These are phyloP conservation scores for Dysmachus trigonus DNA, from an alignment of 2,888 invertebrate genomes.

Conservation along the genomic window DNA sequence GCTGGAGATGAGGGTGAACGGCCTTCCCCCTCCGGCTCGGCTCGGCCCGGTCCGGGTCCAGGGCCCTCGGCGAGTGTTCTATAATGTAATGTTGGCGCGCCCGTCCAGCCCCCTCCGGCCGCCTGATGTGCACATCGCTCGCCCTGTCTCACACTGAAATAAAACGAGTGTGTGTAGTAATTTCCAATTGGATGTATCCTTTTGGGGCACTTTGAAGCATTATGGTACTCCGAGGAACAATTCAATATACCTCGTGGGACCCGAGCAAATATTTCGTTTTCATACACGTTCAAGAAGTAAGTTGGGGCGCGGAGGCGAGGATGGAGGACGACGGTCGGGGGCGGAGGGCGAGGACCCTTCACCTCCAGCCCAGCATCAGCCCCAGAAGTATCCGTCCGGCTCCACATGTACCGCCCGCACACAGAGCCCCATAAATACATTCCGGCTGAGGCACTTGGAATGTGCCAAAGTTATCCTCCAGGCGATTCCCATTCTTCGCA, in stretches of 20 bases:
- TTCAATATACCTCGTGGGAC: constrained; percentile 59
- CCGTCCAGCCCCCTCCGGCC: neutral
- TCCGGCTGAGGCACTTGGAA: constrained; percentile 45
- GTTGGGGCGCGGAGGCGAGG: neutral
- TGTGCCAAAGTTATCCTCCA: constrained; percentile 47
- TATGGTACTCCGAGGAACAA: constrained; percentile 65
- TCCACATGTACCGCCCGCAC: constrained; percentile 32
- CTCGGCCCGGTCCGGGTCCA: constrained; percentile 2
- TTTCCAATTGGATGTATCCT: constrained; percentile 62
- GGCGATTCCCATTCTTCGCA: constrained; percentile 47
- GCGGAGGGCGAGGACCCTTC: neutral
- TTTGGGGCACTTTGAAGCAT: constrained; percentile 61
- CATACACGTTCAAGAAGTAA: constrained; percentile 46
- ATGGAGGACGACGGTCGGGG: neutral
- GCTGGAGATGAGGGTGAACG: constrained; percentile 8
- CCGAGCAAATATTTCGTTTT: constrained; percentile 49
- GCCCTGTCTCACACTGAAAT: constrained; percentile 35
- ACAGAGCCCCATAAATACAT: constrained; percentile 47
- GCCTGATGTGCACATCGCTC: constrained; percentile 31
- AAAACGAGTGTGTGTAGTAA: constrained; percentile 54
- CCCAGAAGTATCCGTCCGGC: constrained; percentile 37
- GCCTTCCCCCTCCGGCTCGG: constrained; percentile 8
- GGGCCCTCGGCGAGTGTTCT: constrained; percentile 30
- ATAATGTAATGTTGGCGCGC: constrained; percentile 45
- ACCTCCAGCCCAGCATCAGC: neutral